Conservation (phyloP, 2,888 invertebrate genomes). For the Tinea semifulvella region DNA sequence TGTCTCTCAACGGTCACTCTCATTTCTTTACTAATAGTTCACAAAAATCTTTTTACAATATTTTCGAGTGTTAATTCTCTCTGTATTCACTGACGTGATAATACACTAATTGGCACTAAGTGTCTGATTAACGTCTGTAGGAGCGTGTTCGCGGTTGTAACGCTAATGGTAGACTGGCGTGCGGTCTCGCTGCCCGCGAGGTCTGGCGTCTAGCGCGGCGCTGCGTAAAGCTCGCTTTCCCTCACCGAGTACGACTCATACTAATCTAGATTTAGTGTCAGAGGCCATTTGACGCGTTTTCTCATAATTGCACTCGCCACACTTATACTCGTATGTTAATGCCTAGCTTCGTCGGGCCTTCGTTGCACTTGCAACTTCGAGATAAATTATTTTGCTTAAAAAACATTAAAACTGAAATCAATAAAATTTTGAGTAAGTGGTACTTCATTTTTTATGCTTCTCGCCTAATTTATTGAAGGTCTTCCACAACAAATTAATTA, state of each 20-base stretch:
- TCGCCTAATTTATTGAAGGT: background rate
- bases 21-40: conserved; percentile 33
- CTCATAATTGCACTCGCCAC: no score
- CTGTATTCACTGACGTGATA: background rate
- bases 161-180: conserved; percentile 17
- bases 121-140: conserved; percentile 6
- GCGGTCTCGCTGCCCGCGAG: conserved; percentile 16
- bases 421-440: background rate
- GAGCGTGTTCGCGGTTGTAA: conserved; percentile 2
- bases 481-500: conserved; percentile 1
- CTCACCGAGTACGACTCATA: background rate
- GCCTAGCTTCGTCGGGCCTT: no score
- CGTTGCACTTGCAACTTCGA: no score
- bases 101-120: conserved; percentile 8
- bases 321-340: no score
- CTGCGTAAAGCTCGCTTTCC: conserved; percentile 10
- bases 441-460: background rate
- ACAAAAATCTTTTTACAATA: conserved; percentile 27
- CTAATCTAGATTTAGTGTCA: conserved; percentile 12
- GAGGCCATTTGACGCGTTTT: background rate
- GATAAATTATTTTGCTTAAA: no score
- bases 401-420: background rate
- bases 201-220: conserved; percentile 16
- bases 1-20: conserved; percentile 56
- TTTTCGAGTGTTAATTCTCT: conserved; percentile 4